Evolutionary conservation across 2,888 invertebrate genomes (phyloP).

Genomic region (Apamea anceps): DNA sequence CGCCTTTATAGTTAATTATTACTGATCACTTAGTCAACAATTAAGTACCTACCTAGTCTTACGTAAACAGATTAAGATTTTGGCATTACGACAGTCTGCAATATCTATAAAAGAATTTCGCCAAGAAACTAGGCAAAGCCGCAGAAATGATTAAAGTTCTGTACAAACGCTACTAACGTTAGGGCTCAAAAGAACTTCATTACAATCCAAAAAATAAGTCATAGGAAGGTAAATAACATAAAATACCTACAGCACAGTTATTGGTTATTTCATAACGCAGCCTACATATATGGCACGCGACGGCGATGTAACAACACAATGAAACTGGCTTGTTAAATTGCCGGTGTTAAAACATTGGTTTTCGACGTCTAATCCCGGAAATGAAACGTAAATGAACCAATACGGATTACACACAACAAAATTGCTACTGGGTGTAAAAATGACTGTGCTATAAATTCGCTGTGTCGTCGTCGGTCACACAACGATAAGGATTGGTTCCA

Average conservation of each 20-base stretch:
- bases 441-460: conserved; percentile 18
- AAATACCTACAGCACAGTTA: conserved; percentile 1
- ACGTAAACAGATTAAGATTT: not conserved
- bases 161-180: not conserved
- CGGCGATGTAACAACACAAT: conserved; percentile 7
- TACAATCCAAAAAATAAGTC: not conserved
- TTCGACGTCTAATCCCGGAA: conserved; percentile 41
- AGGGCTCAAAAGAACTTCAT: not conserved
- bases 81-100: not conserved
- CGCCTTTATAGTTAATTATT: not conserved
- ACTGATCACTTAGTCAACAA: not conserved
- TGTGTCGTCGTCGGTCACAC: conserved; percentile 10
- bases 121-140: not conserved
- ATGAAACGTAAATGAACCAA: conserved; percentile 38
- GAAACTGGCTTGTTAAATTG: not conserved
- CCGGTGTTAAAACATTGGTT: conserved; percentile 21
- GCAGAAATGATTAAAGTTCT: not conserved
- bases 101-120: not conserved
- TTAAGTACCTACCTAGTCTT: not conserved
- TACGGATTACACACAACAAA: conserved; percentile 20
- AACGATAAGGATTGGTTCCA: conserved; percentile 26
- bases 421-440: conserved; percentile 24
- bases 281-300: conserved; percentile 12
- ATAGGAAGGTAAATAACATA: not conserved
- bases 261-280: conserved; percentile 7